These are phyloP conservation scores for Mohoua ochrocephala DNA, from an alignment of 2,113 vertebrate species.

Conservation along the genomic window DNA sequence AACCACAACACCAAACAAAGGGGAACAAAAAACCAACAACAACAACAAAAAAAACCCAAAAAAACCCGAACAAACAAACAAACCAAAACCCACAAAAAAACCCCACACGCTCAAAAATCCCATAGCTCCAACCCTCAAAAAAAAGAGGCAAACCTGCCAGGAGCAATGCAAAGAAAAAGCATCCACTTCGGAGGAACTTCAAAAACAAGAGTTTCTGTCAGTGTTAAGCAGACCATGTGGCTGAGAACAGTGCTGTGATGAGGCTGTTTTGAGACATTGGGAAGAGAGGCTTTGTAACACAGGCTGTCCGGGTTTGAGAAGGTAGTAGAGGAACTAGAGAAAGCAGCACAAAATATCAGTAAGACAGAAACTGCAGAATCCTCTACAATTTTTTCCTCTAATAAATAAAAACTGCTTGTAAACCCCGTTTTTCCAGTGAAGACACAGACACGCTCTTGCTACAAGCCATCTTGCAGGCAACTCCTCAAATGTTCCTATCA, in stretches of 20 bases:
- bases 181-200: neutral
- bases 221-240: neutral
- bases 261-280: neutral
- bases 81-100: no score
- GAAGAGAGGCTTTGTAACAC: neutral
- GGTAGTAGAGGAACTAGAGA: neutral
- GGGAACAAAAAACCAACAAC: neutral
- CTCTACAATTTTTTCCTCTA: neutral
- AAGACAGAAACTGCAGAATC: neutral
- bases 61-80: neutral
- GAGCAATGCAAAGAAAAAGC: neutral
- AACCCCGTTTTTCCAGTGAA: neutral
- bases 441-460: neutral
- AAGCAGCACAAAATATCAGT: neutral
- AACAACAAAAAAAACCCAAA: no score
- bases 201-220: neutral
- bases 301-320: neutral
- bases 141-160: neutral
- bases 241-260: neutral
- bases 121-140: rapidly evolving
- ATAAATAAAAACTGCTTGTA: neutral
- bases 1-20: rapidly evolving
- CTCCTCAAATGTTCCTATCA: neutral
- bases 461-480: neutral
- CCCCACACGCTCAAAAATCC: neutral